Base-by-base conservation (phyloP, 30 jellyfish, hydroid and myxozoan species). In the Sanderia malayensis region DNA sequence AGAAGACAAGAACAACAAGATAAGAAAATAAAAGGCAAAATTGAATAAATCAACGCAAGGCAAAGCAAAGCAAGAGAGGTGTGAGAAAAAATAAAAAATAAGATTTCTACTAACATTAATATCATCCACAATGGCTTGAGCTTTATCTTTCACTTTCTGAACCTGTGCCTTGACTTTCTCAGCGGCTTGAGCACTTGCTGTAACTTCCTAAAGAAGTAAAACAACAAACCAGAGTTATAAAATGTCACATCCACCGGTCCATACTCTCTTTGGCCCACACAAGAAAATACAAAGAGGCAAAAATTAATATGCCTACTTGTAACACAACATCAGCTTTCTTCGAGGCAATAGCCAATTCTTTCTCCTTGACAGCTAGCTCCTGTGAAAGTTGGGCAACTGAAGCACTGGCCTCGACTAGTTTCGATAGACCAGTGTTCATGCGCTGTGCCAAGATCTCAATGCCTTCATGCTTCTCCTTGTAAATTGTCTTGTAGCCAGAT, bases 91-190 rank as follows among this genome's bases (percentile, higher is more conserved):
- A 37, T 33, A n/a, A n/a, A n/a, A n/a, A n/a, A n/a, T n/a, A 19
- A 19, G 25, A 19, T 21, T 21, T 25, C 17, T 18, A 59, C 96
- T 31, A 49, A 87, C 96, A 67, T 88, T 74, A 37, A 87, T 87
- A 55, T 67, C 94, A 70, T 87, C 96, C 11, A 87, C 94, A 61
- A 87, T 87, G 0, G 89, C 74, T 49, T 87, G 96, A 3, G 96
- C 96, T 45, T 78, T 77, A 58, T 87, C 96, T 41, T 87, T 87
- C 25, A 87, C 96, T 64, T 64, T 80, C 78, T 68, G 87, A 41
- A 87, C 96, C 19, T 80, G 89, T 28, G 94, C 85, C 58, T 87
- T 87, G 79, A 87, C 96, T 59, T 87, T 87, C 73, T 87, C 96
- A 1, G 96, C 96, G 1, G 94, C 96, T 45, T 87, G 96, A 0